Percentiles rank a stretch among this genome's conserved stretches.
Evolutionary conservation across 2,797 vertebrate species (phyloP).

Genomic region (Sphenodon punctatus): DNA sequence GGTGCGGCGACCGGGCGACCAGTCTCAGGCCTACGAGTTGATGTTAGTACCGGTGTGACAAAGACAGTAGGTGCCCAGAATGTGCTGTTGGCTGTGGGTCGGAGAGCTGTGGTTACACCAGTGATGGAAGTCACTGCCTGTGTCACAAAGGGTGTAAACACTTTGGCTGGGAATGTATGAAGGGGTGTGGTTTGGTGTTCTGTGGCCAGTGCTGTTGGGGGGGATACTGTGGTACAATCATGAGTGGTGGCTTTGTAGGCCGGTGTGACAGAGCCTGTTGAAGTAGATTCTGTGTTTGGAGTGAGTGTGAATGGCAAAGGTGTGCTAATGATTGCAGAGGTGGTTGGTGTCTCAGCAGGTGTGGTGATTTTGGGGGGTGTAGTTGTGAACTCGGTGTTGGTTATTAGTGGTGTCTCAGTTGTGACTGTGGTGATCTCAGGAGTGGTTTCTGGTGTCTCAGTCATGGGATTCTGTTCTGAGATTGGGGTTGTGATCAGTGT

Average conservation of each 20-base stretch:
- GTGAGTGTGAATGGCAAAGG: too few species aligned
- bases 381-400: too few species aligned
- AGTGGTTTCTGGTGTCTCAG: neutral
- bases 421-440: neutral
- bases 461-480: neutral
- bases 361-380: neutral
- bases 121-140: fast-evolving
- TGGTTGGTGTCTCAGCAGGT: neutral
- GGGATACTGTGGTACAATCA: too few species aligned
- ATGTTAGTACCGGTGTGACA: fast-evolving
- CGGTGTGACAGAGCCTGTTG: neutral
- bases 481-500: neutral
- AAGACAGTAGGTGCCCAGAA: fast-evolving
- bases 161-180: neutral
- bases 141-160: fast-evolving
- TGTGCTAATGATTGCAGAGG: too few species aligned
- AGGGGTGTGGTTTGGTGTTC: neutral
- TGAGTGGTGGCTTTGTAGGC: neutral
- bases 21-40: fast-evolving
- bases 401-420: too few species aligned
- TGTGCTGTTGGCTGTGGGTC: fast-evolving
- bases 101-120: neutral
- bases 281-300: fast-evolving
- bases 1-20: fast-evolving
- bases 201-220: fast-evolving